A percentile compares a stretch with the other conserved stretches of the same genome.
Evolutionary conservation across 2,888 invertebrate species (phyloP).

Genomic region (Thereva unica): DNA sequence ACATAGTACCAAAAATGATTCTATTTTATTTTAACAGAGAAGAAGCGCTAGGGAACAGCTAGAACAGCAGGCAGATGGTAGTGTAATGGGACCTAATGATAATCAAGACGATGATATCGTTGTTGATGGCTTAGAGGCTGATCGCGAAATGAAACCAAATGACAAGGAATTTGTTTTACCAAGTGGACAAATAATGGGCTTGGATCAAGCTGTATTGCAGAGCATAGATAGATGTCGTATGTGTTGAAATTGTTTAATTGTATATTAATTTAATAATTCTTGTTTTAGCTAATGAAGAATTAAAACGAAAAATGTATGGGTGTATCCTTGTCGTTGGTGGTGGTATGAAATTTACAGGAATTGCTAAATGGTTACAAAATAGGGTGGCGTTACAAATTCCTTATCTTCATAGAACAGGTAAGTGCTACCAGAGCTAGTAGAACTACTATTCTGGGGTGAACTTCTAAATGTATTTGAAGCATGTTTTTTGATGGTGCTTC

Average conservation of each 20-base stretch:
- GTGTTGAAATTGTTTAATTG: slow-evolving; percentile 46
- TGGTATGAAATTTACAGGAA: slow-evolving; percentile 83
- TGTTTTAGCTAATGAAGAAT: slow-evolving; percentile 73
- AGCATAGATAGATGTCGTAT: slow-evolving; percentile 87
- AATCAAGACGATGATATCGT: slow-evolving; percentile 74
- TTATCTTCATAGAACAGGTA: slow-evolving; percentile 71
- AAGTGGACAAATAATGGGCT: slow-evolving; percentile 78
- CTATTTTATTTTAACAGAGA: slow-evolving; percentile 54
- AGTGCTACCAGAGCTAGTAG: slow-evolving; percentile 17
- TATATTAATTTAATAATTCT: slow-evolving; percentile 21
- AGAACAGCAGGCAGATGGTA: slow-evolving; percentile 60
- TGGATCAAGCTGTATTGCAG: slow-evolving; percentile 89
- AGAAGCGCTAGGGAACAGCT: slow-evolving; percentile 59
- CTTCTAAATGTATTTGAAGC: slow-evolving; percentile 24
- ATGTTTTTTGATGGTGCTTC: slow-evolving; percentile 9
- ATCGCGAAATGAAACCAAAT: slow-evolving; percentile 56
- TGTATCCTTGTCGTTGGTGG: slow-evolving; percentile 91
- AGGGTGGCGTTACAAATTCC: slow-evolving; percentile 83
- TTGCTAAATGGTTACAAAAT: slow-evolving; percentile 87
- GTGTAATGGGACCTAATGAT: slow-evolving; percentile 55
- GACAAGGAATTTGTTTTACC: slow-evolving; percentile 72
- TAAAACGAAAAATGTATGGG: slow-evolving; percentile 92
- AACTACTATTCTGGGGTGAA: too few species aligned
- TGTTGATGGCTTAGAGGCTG: slow-evolving; percentile 66
- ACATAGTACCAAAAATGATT: background rate